These are phyloP conservation scores for Pangasius macronema DNA, from an alignment of 2,797 vertebrate species.

Conservation along the genomic window DNA sequence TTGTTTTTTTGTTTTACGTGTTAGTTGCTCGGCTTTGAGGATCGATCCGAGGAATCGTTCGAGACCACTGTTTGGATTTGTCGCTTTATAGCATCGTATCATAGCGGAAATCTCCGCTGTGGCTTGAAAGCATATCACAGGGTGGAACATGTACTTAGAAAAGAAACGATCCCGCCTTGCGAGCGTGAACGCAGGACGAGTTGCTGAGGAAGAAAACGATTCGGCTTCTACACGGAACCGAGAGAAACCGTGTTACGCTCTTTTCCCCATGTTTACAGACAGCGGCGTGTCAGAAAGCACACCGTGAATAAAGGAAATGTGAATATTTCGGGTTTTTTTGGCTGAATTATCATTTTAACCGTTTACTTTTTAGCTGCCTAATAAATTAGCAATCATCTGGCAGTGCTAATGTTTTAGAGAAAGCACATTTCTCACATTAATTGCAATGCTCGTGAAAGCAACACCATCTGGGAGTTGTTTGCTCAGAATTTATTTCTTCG, in stretches of 20 bases:
- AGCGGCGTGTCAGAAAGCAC: not conserved
- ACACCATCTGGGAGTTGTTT: conserved; percentile 29
- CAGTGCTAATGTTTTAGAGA: not conserved
- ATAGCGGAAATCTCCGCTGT: not conserved
- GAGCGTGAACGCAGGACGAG: too few relatives aligned
- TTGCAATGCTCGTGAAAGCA: conserved; percentile 10
- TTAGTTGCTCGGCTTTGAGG: not conserved
- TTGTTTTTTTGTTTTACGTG: not conserved
- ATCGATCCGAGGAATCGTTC: not conserved
- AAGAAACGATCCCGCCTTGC: not conserved
- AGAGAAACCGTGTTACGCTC: not conserved
- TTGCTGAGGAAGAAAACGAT: not conserved
- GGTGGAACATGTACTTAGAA: not conserved
- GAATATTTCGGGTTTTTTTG: not conserved
- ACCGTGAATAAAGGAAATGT: not conserved
- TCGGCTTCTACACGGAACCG: not conserved
- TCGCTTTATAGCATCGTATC: not conserved
- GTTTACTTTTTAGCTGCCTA: not conserved
- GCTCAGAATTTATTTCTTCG: not conserved
- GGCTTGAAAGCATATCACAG: not conserved
- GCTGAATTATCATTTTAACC: not conserved
- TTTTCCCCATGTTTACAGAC: not conserved
- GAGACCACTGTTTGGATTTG: not conserved
- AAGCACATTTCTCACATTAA: not conserved
- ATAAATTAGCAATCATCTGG: conserved; percentile 10